A percentile compares a stretch with the other conserved stretches of the same genome.
Conservation (phyloP, 1,140 invertebrate species). For the Rhopalosiphum padi region DNA sequence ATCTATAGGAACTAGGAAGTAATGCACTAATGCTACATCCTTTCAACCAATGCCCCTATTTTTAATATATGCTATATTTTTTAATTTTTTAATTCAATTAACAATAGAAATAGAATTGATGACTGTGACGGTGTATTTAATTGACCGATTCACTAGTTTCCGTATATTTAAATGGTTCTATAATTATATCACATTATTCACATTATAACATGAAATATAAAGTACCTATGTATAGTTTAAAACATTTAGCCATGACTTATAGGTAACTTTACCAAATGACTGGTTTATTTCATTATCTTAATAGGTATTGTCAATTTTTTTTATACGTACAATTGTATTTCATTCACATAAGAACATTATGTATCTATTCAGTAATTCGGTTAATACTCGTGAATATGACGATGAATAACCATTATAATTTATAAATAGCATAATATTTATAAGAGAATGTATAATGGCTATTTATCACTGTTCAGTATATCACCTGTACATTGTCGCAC, state of each 20-base stretch:
- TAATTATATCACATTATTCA: not conserved
- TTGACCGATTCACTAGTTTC: not conserved
- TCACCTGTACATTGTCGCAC: not conserved
- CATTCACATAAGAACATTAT: not conserved
- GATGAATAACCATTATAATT: not conserved
- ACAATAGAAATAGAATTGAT: constrained; percentile 17
- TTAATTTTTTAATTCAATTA: not conserved
- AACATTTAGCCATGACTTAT: not conserved
- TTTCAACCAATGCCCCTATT: not conserved
- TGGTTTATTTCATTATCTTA: not conserved
- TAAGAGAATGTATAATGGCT: not conserved
- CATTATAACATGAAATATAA: not conserved
- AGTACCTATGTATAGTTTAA: not conserved
- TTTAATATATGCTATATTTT: not conserved
- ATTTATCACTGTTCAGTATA: not conserved
- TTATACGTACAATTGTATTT: not conserved
- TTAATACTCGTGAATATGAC: not conserved
- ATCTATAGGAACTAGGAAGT: constrained; percentile 46
- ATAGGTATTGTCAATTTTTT: not conserved
- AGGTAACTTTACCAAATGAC: not conserved
- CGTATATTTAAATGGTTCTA: not conserved
- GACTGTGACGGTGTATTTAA: not conserved
- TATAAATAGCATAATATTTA: not conserved
- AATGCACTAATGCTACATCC: constrained; percentile 32
- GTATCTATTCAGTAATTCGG: not conserved